Evolutionary conservation across 2,888 invertebrate species (phyloP), one percentile per base, ranked within the genome.

Genomic region (Lobophora halterata): DNA sequence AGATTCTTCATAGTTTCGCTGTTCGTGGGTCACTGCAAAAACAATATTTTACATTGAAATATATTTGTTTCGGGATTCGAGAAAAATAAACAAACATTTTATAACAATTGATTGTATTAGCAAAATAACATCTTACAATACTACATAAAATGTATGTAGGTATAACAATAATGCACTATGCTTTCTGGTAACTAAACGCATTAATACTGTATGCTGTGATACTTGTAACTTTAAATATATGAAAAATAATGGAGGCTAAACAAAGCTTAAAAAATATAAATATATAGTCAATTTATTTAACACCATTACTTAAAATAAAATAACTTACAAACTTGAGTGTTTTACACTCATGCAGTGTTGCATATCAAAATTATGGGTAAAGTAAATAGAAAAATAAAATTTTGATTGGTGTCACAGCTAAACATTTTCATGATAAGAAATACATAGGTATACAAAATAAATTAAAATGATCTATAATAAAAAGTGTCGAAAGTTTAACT

Each of bases 1-100:
- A 7, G 7, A 10, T 12, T 23, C 27, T 31, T 66, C 61, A 77
- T 45, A 77, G 65, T 64, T 76, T 78, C 27, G 77, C 65, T n/a
- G n/a, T n/a, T 19, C 65, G 66, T 19, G 38, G 28, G 13, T 67
- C 65, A 27, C 75, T 76, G 76, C 10, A 33, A 68, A 59, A 63
- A 61, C 14, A 57, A 46, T 41, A 31, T 4, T 25, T 13, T 2
- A 19, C 6, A 21, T n/a, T n/a, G n/a, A n/a, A n/a, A 17, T 10
- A 16, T 18, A n/a, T 4, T 13, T 5, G 5, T 5, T 25, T 12
- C 8, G 1, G 5, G 8, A 20, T 13, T 9, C 9, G n/a, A 10
- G 8, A 11, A 35, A 69, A 63, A 67, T 56, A 64, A 66, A 75
- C 61, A 61, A 58, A 30, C 16, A 23, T 25, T 26, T 46, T 44